These are phyloP conservation scores for Ceratitis capitata DNA, from an alignment of 1,140 invertebrate species.

Conservation along the genomic window DNA sequence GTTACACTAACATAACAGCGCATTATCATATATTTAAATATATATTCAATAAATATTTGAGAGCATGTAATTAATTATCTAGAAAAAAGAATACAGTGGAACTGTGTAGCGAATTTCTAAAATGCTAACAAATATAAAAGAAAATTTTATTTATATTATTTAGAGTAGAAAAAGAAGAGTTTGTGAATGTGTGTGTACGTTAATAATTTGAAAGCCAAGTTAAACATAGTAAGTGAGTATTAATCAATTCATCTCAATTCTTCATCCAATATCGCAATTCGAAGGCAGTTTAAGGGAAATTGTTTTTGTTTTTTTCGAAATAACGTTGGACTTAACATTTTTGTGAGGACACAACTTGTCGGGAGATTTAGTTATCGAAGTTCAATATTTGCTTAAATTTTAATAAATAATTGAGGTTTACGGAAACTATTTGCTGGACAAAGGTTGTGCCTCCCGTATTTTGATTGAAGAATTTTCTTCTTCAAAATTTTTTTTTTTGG, in stretches of 20 bases:
- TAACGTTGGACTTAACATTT: background rate
- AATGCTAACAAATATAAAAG: background rate
- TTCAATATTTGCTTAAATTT: background rate
- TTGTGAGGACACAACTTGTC: background rate
- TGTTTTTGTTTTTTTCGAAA: too few species aligned
- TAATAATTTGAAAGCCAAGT: conserved; percentile 26
- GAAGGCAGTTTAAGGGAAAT: background rate
- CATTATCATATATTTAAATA: conserved; percentile 1
- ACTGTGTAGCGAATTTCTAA: conserved; percentile 27
- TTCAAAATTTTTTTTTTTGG: background rate
- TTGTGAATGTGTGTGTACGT: conserved; percentile 16
- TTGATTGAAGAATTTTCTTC: background rate
- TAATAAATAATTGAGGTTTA: too few species aligned
- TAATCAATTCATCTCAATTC: background rate
- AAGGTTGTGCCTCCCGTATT: too few species aligned
- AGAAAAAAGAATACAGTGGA: background rate
- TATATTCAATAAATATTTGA: background rate
- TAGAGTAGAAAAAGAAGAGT: background rate
- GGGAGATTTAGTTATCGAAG: background rate
- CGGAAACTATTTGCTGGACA: too few species aligned
- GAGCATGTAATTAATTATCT: background rate
- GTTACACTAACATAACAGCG: conserved; percentile 14
- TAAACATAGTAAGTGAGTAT: background rate
- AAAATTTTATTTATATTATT: background rate
- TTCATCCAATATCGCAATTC: background rate